Conservation (phyloP, 35 echinoderm and acorn worm species). For the Ophioderma brevispina region DNA sequence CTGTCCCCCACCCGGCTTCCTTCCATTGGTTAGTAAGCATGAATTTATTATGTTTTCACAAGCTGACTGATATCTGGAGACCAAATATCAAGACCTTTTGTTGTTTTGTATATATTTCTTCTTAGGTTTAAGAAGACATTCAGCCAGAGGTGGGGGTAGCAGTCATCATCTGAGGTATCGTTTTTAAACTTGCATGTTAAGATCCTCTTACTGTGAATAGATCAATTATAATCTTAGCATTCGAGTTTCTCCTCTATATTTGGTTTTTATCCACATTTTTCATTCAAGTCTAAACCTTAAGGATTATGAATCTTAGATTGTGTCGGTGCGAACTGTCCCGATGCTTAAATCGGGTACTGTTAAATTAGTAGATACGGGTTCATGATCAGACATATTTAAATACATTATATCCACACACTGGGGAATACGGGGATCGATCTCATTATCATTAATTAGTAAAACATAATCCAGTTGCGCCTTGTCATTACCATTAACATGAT, state of each 20-base stretch:
- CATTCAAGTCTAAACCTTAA: not conserved
- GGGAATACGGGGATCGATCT: too few species aligned
- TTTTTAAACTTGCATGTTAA: not conserved
- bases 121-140: not conserved
- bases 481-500: too few species aligned
- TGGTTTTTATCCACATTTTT: not conserved
- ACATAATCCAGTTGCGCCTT: too few species aligned
- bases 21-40: too few species aligned
- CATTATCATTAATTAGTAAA: too few species aligned
- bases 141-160: not conserved
- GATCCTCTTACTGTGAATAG: not conserved
- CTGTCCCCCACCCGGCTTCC: too few species aligned
- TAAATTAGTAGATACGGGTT: not conserved
- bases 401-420: not conserved
- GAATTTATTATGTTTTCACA: too few species aligned
- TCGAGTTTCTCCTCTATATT: not conserved
- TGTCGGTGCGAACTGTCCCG: not conserved
- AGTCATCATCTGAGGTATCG: not conserved
- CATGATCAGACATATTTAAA: not conserved
- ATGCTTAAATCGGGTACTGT: not conserved
- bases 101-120: not conserved
- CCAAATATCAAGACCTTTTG: not conserved
- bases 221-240: not conserved
- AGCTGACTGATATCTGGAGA: not conserved
- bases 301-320: not conserved